Conservation (phyloP, 2,888 invertebrate species). For the Nesidiocoris tenuis region DNA sequence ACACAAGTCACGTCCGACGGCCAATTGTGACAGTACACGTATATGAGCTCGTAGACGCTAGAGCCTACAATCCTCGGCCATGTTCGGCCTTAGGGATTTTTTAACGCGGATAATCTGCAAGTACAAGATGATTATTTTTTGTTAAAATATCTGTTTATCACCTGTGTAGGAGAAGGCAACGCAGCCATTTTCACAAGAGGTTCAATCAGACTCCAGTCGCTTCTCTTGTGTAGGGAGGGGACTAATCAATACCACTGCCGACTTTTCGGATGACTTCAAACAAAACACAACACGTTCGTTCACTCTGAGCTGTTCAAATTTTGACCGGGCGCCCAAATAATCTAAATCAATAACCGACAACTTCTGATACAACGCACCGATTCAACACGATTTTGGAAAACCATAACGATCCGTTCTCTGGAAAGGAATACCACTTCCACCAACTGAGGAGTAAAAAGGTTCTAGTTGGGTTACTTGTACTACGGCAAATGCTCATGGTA, state of each 20-base stretch:
- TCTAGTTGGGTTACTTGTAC: neutral
- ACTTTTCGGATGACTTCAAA: neutral
- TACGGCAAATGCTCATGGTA: neutral
- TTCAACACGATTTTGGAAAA: neutral
- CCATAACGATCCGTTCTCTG: neutral
- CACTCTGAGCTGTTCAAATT: neutral
- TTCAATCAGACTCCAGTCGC: conserved; percentile 25
- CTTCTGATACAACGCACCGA: neutral
- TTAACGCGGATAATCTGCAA: too few relatives aligned
- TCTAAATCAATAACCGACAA: neutral
- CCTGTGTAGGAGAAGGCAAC: conserved; percentile 42
- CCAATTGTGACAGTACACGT: too few relatives aligned
- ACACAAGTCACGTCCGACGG: too few relatives aligned
- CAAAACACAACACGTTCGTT: neutral
- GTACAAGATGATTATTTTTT: too few relatives aligned
- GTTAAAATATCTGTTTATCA: too few relatives aligned
- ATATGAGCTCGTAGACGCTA: too few relatives aligned
- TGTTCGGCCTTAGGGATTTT: too few relatives aligned
- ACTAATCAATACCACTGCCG: conserved; percentile 40
- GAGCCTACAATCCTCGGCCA: too few relatives aligned
- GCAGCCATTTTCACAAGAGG: conserved; percentile 43
- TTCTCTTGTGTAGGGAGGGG: conserved; percentile 31
- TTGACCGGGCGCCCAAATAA: neutral
- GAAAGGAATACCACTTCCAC: neutral
- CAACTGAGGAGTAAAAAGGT: neutral